These are phyloP conservation scores for Dallia pectoralis DNA, from an alignment of 2,797 vertebrate genomes.

Conservation along the genomic window DNA sequence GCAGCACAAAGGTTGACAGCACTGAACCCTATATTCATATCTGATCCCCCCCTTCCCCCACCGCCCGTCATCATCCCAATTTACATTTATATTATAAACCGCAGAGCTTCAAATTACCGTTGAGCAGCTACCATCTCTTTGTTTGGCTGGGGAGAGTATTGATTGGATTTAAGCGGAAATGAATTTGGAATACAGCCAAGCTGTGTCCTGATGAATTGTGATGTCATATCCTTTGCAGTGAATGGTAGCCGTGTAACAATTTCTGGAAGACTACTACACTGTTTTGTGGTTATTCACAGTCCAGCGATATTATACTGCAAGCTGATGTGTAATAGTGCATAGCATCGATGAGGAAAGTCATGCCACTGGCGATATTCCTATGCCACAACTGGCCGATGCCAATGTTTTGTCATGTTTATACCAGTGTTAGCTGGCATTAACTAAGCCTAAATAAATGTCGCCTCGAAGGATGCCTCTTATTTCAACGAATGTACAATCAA, in stretches of 20 bases:
- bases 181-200: constrained; percentile 33
- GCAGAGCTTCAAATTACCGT: constrained; percentile 22
- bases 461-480: too few species aligned
- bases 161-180: constrained; percentile 35
- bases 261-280: not conserved
- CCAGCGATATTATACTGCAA: too few species aligned
- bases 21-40: constrained; percentile 10
- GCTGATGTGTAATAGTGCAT: too few species aligned
- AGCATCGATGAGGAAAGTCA: too few species aligned
- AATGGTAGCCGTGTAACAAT: constrained; percentile 4
- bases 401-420: too few species aligned
- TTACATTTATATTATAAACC: constrained; percentile 34
- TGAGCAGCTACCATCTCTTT: constrained; percentile 26
- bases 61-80: constrained; percentile 18
- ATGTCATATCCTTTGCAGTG: constrained; percentile 24
- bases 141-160: constrained; percentile 25
- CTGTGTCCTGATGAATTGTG: constrained; percentile 10
- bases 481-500: too few species aligned
- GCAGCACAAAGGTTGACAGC: too few species aligned
- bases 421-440: too few species aligned
- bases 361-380: too few species aligned
- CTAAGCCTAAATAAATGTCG: too few species aligned
- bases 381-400: too few species aligned
- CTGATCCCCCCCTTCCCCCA: not conserved
- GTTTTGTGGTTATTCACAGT: not conserved